Conservation (phyloP, 2,888 invertebrate genomes). For the Monoplex corrugatus region DNA sequence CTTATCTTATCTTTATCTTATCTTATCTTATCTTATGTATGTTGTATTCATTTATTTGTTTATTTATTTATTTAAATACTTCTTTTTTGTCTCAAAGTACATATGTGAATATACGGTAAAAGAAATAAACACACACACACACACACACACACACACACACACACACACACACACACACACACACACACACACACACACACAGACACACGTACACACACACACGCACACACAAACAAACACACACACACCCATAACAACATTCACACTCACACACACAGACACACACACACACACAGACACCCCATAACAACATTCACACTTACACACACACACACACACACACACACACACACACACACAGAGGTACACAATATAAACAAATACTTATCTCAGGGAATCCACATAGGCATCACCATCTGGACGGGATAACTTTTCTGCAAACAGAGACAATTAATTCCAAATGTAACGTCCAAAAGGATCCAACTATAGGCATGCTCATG, state of each 20-base stretch:
- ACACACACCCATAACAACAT: not conserved
- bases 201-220: not conserved
- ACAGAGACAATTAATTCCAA: too few species aligned
- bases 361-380: too few species aligned
- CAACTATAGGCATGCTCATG: too few species aligned
- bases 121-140: not conserved
- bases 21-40: too few species aligned
- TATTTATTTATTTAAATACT: too few species aligned
- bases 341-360: not conserved
- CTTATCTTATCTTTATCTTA: too few species aligned
- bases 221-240: not conserved
- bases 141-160: not conserved
- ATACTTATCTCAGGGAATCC: too few species aligned
- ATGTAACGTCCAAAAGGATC: too few species aligned
- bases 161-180: conserved; percentile 16
- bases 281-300: not conserved
- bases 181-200: conserved; percentile 14
- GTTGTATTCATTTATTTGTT: too few species aligned
- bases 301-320: not conserved
- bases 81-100: too few species aligned
- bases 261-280: not conserved
- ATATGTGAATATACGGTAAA: not conserved
- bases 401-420: too few species aligned
- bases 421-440: too few species aligned
- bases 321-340: not conserved